These are phyloP conservation scores for Leucozona laternaria DNA, from an alignment of 2,888 invertebrate species.

Conservation along the genomic window DNA sequence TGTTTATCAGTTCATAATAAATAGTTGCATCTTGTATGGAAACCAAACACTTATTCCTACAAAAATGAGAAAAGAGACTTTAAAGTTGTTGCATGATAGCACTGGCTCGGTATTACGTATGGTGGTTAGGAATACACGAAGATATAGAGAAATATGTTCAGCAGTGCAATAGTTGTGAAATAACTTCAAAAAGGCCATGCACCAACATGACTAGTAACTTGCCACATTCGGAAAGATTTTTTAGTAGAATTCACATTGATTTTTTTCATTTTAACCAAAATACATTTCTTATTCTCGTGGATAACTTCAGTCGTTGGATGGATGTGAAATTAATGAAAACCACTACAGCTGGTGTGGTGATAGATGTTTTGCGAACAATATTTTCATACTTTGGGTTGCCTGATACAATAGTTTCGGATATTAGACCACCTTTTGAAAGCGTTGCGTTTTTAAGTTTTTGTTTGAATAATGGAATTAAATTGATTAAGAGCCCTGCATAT, in stretches of 20 bases:
- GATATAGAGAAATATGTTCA: conserved; percentile 1
- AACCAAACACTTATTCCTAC: neutral
- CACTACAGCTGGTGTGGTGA: neutral
- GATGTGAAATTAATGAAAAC: conserved; percentile 17
- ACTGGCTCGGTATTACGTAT: neutral
- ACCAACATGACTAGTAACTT: neutral
- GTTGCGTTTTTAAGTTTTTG: neutral
- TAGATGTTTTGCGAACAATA: conserved; percentile 14
- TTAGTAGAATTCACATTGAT: neutral
- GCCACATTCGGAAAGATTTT: conserved; percentile 11
- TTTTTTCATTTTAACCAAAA: conserved; percentile 11
- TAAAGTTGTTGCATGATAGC: neutral
- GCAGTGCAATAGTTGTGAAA: conserved; percentile 8
- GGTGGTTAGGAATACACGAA: conserved; percentile 5
- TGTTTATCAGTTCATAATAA: neutral
- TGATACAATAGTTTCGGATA: conserved; percentile 7
- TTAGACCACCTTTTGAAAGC: neutral
- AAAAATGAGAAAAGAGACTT: neutral
- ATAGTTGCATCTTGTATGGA: neutral
- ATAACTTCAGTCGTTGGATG: conserved; percentile 9
- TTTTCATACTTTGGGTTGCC: conserved; percentile 4
- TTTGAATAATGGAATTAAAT: neutral
- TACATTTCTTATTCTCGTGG: conserved; percentile 10
- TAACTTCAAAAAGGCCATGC: neutral
- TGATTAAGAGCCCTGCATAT: neutral